Evolutionary conservation across 2,888 invertebrate genomes (phyloP).

Genomic region (Chaetogeoica ovagalla): DNA sequence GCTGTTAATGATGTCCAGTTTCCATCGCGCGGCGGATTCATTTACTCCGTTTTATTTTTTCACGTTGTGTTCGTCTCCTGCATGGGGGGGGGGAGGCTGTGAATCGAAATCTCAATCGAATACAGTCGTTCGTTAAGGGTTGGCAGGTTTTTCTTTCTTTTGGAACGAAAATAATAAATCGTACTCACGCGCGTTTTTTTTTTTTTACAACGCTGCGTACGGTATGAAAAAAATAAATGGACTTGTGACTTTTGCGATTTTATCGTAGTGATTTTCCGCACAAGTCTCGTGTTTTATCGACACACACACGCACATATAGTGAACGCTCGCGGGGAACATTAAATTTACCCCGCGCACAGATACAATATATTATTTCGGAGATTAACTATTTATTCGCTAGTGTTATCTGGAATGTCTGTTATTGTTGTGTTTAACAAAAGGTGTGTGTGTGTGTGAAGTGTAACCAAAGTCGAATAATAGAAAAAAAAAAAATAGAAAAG

Average conservation of each 20-base stretch:
- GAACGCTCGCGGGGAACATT: conserved; percentile 19
- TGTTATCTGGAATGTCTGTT: conserved; percentile 35
- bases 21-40: too few species aligned
- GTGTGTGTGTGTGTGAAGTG: not conserved
- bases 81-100: too few species aligned
- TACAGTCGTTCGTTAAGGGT: too few species aligned
- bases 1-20: too few species aligned
- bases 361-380: not conserved
- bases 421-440: conserved; percentile 29
- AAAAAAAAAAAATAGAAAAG: conserved; percentile 21
- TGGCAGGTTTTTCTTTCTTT: too few species aligned
- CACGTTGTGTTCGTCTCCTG: too few species aligned
- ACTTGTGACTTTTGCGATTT: not conserved
- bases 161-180: too few species aligned
- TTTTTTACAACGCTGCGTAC: not conserved
- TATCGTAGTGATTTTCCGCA: not conserved
- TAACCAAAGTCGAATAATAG: conserved; percentile 6
- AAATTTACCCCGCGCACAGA: conserved; percentile 6
- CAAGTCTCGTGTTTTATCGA: not conserved
- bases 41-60: too few species aligned
- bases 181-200: too few species aligned
- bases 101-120: too few species aligned
- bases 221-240: not conserved
- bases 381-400: conserved; percentile 23
- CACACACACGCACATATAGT: not conserved